Conservation (phyloP, 2,888 invertebrate genomes). For the Lasius fuliginosus region DNA sequence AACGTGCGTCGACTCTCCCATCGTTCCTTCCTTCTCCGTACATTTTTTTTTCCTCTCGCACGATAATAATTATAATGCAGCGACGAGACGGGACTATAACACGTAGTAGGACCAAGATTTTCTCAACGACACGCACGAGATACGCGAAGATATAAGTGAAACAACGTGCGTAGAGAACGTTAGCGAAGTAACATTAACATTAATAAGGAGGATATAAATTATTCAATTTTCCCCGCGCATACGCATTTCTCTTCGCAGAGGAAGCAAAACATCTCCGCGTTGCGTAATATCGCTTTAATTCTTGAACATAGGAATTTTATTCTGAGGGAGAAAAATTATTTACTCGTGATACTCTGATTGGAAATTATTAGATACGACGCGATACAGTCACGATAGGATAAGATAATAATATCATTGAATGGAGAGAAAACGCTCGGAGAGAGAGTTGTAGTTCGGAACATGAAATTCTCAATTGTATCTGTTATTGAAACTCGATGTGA, state of each 20-base stretch:
- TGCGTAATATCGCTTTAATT: neutral
- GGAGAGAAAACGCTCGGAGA: neutral
- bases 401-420: conserved; percentile 5
- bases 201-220: conserved; percentile 41
- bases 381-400: neutral
- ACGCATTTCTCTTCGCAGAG: neutral
- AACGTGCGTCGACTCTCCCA: conserved; percentile 54
- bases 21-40: conserved; percentile 20
- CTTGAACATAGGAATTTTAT: neutral
- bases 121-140: conserved; percentile 36
- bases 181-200: conserved; percentile 22
- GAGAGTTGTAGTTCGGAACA: neutral
- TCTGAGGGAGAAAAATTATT: neutral
- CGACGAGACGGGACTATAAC: conserved; percentile 10
- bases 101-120: conserved; percentile 26
- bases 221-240: conserved; percentile 36
- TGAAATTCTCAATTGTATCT: neutral
- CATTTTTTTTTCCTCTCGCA: conserved; percentile 30
- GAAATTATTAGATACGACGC: neutral
- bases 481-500: neutral
- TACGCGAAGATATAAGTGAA: conserved; percentile 29
- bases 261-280: neutral
- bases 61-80: conserved; percentile 41
- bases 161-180: neutral
- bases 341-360: neutral